Evolutionary conservation across 2,888 invertebrate genomes (phyloP), one percentile per base, ranked within the genome.

Genomic region (Cerceris rybyensis): DNA sequence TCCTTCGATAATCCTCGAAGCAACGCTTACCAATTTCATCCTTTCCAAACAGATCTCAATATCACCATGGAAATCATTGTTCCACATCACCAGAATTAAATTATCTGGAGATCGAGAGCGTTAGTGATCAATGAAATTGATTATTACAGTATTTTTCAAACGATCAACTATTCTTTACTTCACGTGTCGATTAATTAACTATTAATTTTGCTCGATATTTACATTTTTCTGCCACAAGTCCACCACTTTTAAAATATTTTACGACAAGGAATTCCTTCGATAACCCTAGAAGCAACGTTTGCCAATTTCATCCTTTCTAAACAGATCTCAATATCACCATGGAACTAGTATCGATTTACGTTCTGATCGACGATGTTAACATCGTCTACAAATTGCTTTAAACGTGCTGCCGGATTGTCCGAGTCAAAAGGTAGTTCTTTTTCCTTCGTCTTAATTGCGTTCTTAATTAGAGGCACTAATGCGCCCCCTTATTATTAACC

Each of bases 181-280:
- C 28, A 4, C 28, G 28, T 28, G 28, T 28, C 1, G 4, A 4
- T 28, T 4, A 28, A 28, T 28, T 28, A 28, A 28, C 28, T 28
- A 4, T 28, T 2, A 1, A 28, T 28, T 28, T 28, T 28, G 2
- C 1, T 28, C 28, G 28, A 28, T 28, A 28, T 28, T 28, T 28
- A 28, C 28, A 28, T 28, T 28, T 2, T 28, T 28, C 28, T 28
- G 28, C 28, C 28, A 4, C 4, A 28, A 28, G 1, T 28, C 28
- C 1, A 1, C 28, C 28, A 28, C 28, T 28, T 28, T 28, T 28
- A 4, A 1, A 28, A 28, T 28, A 85, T 88, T 88, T 87, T 87
- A 87, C 75, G 66, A 67, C 43, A 55, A 46, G 2, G 46, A 46
- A 75, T 76, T 57, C 70, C 71, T 43, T 61, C 67, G 70, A 55